phyloP scores from a whole-genome alignment of 2,888 invertebrate genomes.

The Nematopogon swammerdamellus region DNA sequence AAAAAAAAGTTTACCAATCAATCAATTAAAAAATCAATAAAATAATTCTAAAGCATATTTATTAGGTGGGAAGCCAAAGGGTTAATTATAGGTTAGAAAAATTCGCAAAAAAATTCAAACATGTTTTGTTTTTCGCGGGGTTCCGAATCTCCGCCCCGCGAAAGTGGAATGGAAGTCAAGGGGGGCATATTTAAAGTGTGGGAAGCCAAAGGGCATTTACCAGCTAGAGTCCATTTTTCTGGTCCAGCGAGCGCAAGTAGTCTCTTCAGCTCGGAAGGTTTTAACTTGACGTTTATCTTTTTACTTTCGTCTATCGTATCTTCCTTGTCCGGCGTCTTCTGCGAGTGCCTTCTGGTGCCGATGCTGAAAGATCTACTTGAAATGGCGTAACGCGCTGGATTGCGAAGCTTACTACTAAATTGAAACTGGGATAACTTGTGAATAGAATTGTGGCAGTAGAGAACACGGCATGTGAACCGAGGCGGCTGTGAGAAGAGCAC shows the following conservation, averaged over 20 bases:
- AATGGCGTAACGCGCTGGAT: neutral
- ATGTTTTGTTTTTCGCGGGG: too few species aligned
- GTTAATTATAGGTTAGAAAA: too few species aligned
- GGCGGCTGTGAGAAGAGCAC: neutral
- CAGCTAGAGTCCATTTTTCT: slow-evolving; percentile 61
- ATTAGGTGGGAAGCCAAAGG: too few species aligned
- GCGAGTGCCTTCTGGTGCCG: neutral
- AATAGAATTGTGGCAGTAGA: neutral
- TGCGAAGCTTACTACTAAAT: neutral
- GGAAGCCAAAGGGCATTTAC: slow-evolving; percentile 27
- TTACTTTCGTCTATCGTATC: slow-evolving; percentile 24
- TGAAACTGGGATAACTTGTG: neutral
- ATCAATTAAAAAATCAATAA: too few species aligned
- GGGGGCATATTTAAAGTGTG: too few species aligned
- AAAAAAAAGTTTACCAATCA: too few species aligned
- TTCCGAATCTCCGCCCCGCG: too few species aligned
- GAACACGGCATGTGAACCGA: neutral
- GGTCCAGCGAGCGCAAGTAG: slow-evolving; percentile 58
- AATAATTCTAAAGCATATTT: too few species aligned
- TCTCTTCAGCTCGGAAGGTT: slow-evolving; percentile 51
- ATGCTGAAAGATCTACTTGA: neutral
- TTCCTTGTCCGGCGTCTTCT: slow-evolving; percentile 23
- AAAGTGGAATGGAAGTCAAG: too few species aligned
- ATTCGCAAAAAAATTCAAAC: too few species aligned
- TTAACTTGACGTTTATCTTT: slow-evolving; percentile 46